Evolutionary conservation across 2,797 vertebrate species (phyloP).

Genomic region (Lophotriccus pileatus): DNA sequence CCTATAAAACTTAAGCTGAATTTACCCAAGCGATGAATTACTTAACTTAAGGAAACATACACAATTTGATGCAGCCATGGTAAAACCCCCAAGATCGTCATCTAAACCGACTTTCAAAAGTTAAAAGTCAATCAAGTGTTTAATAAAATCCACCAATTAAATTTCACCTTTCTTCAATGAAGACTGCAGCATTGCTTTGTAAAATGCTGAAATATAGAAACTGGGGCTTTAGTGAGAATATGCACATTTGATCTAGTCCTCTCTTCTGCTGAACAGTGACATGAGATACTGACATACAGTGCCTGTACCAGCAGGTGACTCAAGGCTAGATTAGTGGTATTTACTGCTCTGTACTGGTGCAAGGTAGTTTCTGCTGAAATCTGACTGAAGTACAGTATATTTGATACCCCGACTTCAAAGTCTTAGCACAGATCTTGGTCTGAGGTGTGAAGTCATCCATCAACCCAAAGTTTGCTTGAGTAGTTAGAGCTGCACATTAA

Average conservation of each 20-base stretch:
- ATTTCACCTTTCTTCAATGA: conserved; percentile 28
- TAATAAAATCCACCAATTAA: conserved; percentile 53
- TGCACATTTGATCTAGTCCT: background rate
- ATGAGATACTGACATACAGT: background rate
- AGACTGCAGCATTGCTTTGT: conserved; percentile 60
- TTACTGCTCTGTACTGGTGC: background rate
- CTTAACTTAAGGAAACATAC: conserved; percentile 64
- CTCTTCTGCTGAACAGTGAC: background rate
- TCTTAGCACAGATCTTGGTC: background rate
- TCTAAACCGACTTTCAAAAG: conserved; percentile 53
- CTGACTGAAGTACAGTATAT: background rate
- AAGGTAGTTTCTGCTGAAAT: background rate
- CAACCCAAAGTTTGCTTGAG: background rate
- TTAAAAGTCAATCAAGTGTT: conserved; percentile 19
- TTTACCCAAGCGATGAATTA: conserved; percentile 51
- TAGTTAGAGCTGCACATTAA: background rate
- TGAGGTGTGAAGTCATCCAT: background rate
- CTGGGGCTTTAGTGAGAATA: conserved; percentile 8
- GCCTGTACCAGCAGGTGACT: background rate
- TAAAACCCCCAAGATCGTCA: conserved; percentile 62
- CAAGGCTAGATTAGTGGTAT: background rate
- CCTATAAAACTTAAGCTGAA: conserved; percentile 64
- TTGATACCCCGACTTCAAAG: background rate
- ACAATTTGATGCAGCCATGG: conserved; percentile 62
- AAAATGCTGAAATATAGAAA: conserved; percentile 45